phyloP scores from a whole-genome alignment of 1,140 invertebrate species.

The Danaus melanippus region DNA sequence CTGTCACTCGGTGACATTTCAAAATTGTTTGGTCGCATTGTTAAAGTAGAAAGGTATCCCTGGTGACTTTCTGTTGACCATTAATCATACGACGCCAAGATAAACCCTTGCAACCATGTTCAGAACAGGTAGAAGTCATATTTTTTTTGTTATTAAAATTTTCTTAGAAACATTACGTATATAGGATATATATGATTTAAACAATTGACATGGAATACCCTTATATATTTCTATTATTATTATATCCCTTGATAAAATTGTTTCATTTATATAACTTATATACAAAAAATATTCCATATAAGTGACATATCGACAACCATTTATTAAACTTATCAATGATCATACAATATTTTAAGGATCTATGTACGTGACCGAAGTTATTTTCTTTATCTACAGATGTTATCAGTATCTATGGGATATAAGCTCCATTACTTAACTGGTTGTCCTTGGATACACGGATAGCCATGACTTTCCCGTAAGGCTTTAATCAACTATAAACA shows the following conservation, averaged over 20 bases:
- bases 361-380: slow-evolving; percentile 10
- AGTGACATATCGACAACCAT: no score
- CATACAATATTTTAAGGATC: slow-evolving; percentile 31
- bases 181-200: no score
- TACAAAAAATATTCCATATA: no score
- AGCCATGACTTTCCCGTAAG: slow-evolving; percentile 16
- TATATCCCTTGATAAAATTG: no score
- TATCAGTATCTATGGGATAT: slow-evolving; percentile 32
- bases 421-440: slow-evolving; percentile 19
- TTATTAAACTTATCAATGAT: slow-evolving; percentile 1
- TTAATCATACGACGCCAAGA: slow-evolving; percentile 62
- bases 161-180: no score
- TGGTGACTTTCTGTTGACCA: slow-evolving; percentile 48
- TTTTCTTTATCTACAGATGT: slow-evolving; percentile 13
- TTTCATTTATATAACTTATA: no score
- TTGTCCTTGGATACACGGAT: slow-evolving; percentile 17
- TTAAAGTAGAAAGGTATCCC: slow-evolving; percentile 56
- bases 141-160: no score
- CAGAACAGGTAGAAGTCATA: slow-evolving; percentile 28
- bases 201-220: no score
- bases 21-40: slow-evolving; percentile 48
- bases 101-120: slow-evolving; percentile 44
- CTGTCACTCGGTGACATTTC: slow-evolving; percentile 27
- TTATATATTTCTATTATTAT: no score
- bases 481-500: no score